These are phyloP conservation scores for Amphipoea lucens DNA, from an alignment of 2,888 invertebrate species.

Conservation along the genomic window DNA sequence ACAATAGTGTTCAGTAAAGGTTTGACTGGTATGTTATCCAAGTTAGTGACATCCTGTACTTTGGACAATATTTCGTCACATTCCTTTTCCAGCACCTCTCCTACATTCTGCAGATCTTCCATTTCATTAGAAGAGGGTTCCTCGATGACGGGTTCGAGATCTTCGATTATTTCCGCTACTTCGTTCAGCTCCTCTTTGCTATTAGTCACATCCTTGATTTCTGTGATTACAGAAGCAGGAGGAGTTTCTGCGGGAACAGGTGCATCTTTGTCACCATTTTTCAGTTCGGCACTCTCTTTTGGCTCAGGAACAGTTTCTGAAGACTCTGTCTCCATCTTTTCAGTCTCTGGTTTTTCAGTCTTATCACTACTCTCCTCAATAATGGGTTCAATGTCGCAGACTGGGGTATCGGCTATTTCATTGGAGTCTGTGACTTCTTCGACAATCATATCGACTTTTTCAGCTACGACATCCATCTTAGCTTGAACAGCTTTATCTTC, in stretches of 20 bases:
- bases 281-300: conserved; percentile 71
- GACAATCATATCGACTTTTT: conserved; percentile 69
- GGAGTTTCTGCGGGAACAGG: conserved; percentile 73
- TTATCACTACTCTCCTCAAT: conserved; percentile 77
- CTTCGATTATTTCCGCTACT: conserved; percentile 78
- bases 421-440: conserved; percentile 76
- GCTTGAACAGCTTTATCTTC: conserved; percentile 31
- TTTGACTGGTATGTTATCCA: conserved; percentile 83
- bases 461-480: conserved; percentile 57
- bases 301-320: conserved; percentile 68
- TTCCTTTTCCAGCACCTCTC: conserved; percentile 86
- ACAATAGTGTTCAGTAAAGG: conserved; percentile 82
- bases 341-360: conserved; percentile 77
- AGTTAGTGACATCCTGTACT: conserved; percentile 86
- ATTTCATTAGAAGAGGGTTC: conserved; percentile 82
- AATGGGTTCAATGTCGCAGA: conserved; percentile 74
- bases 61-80: conserved; percentile 88
- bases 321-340: conserved; percentile 76
- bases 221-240: conserved; percentile 74
- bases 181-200: conserved; percentile 77
- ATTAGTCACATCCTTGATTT: conserved; percentile 82
- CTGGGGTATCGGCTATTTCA: conserved; percentile 70
- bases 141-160: conserved; percentile 82
- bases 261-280: conserved; percentile 66
- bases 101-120: conserved; percentile 83